Base-by-base conservation (phyloP, 1,140 invertebrate species). In the Drosophila lowei region DNA sequence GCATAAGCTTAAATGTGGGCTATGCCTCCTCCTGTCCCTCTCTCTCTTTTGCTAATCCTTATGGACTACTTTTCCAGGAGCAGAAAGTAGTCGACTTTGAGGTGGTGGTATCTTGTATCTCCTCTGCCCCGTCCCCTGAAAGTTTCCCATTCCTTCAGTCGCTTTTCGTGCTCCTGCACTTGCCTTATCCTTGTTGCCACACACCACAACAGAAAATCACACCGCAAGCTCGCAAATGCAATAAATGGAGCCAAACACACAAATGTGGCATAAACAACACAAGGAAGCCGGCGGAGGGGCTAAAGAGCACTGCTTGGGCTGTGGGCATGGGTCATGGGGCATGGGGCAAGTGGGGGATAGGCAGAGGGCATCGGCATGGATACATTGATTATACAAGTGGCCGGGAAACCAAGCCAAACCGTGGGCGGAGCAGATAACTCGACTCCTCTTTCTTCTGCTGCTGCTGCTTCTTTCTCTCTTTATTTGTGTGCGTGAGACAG, bases 341-440 rank as follows among this genome's bases (percentile, higher is more conserved):
- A 47, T 11, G 11, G 25, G 71, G 44, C 34, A 44, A 62, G 52
- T 13, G 52, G 44, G 28, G 30, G 34, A 65, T 80, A 77, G 80
- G 80, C 76, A 62, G 62, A 52, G 63, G 62, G 79, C 63, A 85
- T 77, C 68, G 62, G 68, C 80, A 75, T 86, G 83, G 83, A 83
- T 88, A 86, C 83, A 86, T 86, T 71, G 83, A 86, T 86, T 86
- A 86, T 88, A 86, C 83, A 86, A 86, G 68, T 70, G 65, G 65
- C 63, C 57, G 65, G 34, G 52, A 68, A 68, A 57, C 34, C 65
- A 49, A 68, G 65, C 63, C 50, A 59, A 42, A 53, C 57, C 65
- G 66, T 48, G 60, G 67, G 67, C 47, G 67, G 49, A 75, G 67
- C 46, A 75, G 73, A 67, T 80, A 76, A 67, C 57, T 57, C 59